phyloP scores from a whole-genome alignment of 1,140 invertebrate species.

The Papilio polytes region DNA sequence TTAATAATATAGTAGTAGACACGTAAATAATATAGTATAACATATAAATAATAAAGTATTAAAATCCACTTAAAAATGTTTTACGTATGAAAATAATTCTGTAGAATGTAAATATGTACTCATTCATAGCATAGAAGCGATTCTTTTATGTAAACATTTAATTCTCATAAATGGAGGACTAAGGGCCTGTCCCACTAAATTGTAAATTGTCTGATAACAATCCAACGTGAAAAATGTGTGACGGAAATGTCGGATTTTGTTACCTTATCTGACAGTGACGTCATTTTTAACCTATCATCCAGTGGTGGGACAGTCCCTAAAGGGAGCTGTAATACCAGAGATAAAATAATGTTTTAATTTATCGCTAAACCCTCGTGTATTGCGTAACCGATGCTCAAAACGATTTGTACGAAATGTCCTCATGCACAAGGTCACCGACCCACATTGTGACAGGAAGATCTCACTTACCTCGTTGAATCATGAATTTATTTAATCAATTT shows the following conservation, averaged over 20 bases:
- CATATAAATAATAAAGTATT: too few relatives aligned
- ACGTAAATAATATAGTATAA: too few relatives aligned
- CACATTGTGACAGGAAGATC: conserved; percentile 32
- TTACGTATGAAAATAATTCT: neutral
- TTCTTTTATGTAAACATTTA: neutral
- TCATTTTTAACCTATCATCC: too few relatives aligned
- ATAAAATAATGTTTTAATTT: neutral
- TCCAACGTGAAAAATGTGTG: too few relatives aligned
- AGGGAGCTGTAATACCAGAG: neutral
- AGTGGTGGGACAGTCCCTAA: neutral
- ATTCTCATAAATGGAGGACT: neutral
- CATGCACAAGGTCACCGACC: conserved; percentile 40
- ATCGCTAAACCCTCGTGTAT: neutral
- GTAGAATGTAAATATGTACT: neutral
- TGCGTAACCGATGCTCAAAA: conserved; percentile 21
- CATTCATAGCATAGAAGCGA: neutral
- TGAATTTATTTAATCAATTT: conserved; percentile 37
- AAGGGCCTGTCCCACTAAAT: too few relatives aligned
- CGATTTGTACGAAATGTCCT: conserved; percentile 25
- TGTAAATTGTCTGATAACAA: too few relatives aligned
- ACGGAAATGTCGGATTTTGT: too few relatives aligned
- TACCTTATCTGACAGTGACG: too few relatives aligned
- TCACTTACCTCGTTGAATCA: conserved; percentile 37
- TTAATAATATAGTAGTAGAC: too few relatives aligned
- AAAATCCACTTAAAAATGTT: too few relatives aligned